A percentile compares a stretch with the other conserved stretches of the same genome.
Conservation (phyloP, 1,140 invertebrate species). For the Pseudachorutes palmiensis region DNA sequence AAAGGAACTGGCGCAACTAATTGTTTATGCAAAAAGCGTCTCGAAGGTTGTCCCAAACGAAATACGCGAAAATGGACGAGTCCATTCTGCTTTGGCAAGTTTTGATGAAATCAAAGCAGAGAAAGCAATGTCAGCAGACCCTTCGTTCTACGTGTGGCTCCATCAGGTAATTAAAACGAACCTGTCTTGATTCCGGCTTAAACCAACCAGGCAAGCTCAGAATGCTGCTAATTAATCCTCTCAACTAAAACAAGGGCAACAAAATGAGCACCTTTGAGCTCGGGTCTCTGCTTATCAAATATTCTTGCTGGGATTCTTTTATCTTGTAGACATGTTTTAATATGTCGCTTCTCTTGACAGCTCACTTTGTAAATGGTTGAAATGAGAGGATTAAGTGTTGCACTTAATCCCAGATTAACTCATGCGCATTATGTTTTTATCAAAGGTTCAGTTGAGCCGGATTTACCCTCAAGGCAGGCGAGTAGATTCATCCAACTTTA, state of each 20-base stretch:
- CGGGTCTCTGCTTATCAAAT: too few relatives aligned
- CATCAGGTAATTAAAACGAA: conserved; percentile 24
- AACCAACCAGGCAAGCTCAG: neutral
- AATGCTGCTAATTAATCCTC: neutral
- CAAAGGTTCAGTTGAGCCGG: conserved; percentile 69
- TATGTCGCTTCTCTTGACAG: neutral
- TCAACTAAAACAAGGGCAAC: neutral
- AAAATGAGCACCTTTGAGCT: too few relatives aligned
- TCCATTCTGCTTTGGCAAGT: conserved; percentile 81
- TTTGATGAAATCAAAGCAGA: conserved; percentile 92
- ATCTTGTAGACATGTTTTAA: neutral
- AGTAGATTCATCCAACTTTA: conserved; percentile 94
- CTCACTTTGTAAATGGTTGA: neutral
- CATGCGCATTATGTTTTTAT: neutral
- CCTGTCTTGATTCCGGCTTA: too few relatives aligned
- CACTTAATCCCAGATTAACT: too few relatives aligned
- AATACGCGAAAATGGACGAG: conserved; percentile 55
- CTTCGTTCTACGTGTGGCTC: conserved; percentile 15
- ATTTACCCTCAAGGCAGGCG: conserved; percentile 84
- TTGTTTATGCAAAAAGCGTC: conserved; percentile 90
- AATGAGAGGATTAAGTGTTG: neutral
- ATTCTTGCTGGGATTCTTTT: too few relatives aligned
- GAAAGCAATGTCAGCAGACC: conserved; percentile 46
- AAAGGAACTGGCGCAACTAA: conserved; percentile 92
- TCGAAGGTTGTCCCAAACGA: conserved; percentile 59